phyloP scores from a whole-genome alignment of 2,113 vertebrate genomes.

The Myocastor coypus region DNA sequence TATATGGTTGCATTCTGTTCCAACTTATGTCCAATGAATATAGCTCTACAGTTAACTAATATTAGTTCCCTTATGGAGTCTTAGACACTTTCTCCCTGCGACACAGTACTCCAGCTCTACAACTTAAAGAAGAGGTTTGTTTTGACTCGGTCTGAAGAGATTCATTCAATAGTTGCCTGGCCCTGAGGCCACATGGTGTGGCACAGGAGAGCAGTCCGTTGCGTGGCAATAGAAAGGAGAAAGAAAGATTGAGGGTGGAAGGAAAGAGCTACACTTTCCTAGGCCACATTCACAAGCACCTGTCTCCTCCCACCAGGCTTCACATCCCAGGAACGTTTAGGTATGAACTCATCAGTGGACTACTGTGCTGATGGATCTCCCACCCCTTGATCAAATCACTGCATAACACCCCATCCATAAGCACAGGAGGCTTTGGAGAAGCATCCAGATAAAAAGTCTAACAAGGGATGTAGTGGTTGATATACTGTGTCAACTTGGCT shows the following conservation, averaged over 20 bases:
- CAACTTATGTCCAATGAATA: not conserved
- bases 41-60: not conserved
- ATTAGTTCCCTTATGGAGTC: not conserved
- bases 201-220: not conserved
- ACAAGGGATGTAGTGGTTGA: not conserved
- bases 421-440: not conserved
- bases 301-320: not conserved
- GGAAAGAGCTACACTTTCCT: not conserved
- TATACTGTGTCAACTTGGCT: too few species aligned
- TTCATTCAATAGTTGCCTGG: not conserved
- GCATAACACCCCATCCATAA: not conserved
- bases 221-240: not conserved
- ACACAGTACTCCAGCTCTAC: not conserved
- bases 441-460: not conserved
- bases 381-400: not conserved
- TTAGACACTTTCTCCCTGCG: not conserved
- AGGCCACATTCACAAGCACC: not conserved
- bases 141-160: not conserved
- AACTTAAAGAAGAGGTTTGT: not conserved
- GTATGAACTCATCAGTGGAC: not conserved
- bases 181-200: not conserved
- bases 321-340: not conserved
- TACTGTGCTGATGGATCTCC: not conserved
- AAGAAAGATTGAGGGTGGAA: not conserved
- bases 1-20: not conserved